phyloP scores from a whole-genome alignment of 2,888 invertebrate genomes.

The Troglohyphantes excavatus region DNA sequence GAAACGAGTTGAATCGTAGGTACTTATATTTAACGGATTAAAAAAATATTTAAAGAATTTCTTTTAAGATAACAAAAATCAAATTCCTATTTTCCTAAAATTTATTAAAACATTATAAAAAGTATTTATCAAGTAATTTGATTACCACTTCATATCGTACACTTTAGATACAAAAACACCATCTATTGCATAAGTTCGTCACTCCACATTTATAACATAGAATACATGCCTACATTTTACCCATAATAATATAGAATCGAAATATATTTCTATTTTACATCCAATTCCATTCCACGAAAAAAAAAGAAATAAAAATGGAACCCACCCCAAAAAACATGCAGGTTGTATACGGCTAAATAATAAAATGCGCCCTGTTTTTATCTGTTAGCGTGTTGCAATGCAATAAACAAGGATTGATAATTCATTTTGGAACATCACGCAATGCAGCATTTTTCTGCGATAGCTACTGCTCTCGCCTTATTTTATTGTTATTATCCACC shows the following conservation, averaged over 20 bases:
- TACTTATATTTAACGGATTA: too few relatives aligned
- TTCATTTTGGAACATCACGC: slow-evolving; percentile 45
- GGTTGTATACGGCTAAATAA: slow-evolving; percentile 33
- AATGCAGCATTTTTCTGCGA: slow-evolving; percentile 35
- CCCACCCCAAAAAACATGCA: background rate
- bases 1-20: too few relatives aligned
- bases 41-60: too few relatives aligned
- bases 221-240: too few relatives aligned
- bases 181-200: too few relatives aligned
- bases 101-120: too few relatives aligned
- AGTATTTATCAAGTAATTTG: too few relatives aligned
- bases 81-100: too few relatives aligned
- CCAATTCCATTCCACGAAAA: background rate
- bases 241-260: background rate
- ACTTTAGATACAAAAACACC: too few relatives aligned
- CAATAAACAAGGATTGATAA: slow-evolving; percentile 63
- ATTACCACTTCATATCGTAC: too few relatives aligned
- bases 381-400: slow-evolving; percentile 40
- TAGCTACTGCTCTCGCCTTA: background rate
- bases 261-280: slow-evolving; percentile 51
- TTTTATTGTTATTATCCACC: slow-evolving; percentile 49
- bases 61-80: too few relatives aligned
- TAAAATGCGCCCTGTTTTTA: slow-evolving; percentile 33
- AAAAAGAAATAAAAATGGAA: background rate
- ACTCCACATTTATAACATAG: too few relatives aligned